These are phyloP conservation scores for Epirrhoe tristata DNA, from an alignment of 2,888 invertebrate species.

Conservation along the genomic window DNA sequence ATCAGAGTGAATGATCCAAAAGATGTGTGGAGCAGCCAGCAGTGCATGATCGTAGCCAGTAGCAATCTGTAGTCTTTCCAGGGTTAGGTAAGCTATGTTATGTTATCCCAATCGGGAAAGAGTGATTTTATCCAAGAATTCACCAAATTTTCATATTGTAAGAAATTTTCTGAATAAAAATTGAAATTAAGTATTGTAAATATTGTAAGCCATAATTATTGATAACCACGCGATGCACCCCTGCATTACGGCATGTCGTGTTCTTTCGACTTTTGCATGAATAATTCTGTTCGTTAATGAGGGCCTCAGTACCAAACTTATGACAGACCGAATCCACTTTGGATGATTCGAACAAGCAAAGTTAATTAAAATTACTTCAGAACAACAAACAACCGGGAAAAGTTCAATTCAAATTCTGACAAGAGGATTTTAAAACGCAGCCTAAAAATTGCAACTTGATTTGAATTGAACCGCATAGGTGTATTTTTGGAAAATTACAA, in stretches of 20 bases:
- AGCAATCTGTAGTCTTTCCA: no score
- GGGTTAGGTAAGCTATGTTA: no score
- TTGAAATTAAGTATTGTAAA: background rate
- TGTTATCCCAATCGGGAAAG: no score
- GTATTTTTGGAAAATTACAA: no score
- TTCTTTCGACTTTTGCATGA: conserved; percentile 36
- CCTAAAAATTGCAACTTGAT: background rate
- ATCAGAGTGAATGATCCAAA: no score
- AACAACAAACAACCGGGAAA: background rate
- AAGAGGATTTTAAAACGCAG: background rate
- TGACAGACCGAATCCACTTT: conserved; percentile 29
- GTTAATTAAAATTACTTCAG: background rate
- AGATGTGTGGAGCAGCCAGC: no score
- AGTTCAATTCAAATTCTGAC: background rate
- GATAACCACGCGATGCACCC: conserved; percentile 41
- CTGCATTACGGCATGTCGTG: conserved; percentile 43
- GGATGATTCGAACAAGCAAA: background rate
- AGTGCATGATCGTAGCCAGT: no score
- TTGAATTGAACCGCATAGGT: no score
- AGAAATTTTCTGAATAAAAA: no score
- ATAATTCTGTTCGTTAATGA: conserved; percentile 44
- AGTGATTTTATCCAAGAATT: no score
- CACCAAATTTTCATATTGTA: background rate
- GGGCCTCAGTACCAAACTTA: conserved; percentile 41
- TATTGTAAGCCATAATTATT: conserved; percentile 28